Evolutionary conservation across 1,140 invertebrate genomes (phyloP).

Genomic region (Coenobita brevimanus): DNA sequence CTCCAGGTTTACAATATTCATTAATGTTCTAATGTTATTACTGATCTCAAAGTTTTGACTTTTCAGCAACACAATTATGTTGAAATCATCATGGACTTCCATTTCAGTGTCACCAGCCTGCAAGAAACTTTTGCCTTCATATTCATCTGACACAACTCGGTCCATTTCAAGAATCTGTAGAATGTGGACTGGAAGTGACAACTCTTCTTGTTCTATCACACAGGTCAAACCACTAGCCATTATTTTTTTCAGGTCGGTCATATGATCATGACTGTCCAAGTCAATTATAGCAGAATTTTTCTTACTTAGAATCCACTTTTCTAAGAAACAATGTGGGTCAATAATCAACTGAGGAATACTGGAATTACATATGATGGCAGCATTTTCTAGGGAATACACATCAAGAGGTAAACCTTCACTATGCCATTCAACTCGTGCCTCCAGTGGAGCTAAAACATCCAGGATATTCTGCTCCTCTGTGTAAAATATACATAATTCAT

Average conservation of each 20-base stretch:
- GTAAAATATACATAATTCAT: constrained; percentile 43
- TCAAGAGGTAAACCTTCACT: constrained; percentile 43
- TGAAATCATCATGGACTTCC: constrained; percentile 43
- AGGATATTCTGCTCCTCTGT: constrained; percentile 36
- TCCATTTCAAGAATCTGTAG: constrained; percentile 57
- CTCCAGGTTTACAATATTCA: constrained; percentile 44
- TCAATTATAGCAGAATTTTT: constrained; percentile 31
- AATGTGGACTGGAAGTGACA: constrained; percentile 19
- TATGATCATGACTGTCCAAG: constrained; percentile 24
- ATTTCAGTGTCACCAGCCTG: constrained; percentile 27
- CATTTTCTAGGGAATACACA: constrained; percentile 46
- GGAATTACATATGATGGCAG: constrained; percentile 48
- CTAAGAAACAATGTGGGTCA: constrained; percentile 44
- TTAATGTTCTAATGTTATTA: constrained; percentile 45
- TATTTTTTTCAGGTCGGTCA: constrained; percentile 13
- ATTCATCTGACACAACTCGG: neutral
- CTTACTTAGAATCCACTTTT: constrained; percentile 44
- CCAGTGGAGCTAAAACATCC: constrained; percentile 40
- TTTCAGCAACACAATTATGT: constrained; percentile 32
- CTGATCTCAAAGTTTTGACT: constrained; percentile 2
- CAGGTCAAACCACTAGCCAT: constrained; percentile 24
- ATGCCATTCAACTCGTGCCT: constrained; percentile 48
- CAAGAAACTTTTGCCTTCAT: constrained; percentile 7
- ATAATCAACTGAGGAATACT: constrained; percentile 51
- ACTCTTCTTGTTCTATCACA: constrained; percentile 29